phyloP scores from a whole-genome alignment of 2,888 invertebrate genomes.

The Steromphala cineraria region DNA sequence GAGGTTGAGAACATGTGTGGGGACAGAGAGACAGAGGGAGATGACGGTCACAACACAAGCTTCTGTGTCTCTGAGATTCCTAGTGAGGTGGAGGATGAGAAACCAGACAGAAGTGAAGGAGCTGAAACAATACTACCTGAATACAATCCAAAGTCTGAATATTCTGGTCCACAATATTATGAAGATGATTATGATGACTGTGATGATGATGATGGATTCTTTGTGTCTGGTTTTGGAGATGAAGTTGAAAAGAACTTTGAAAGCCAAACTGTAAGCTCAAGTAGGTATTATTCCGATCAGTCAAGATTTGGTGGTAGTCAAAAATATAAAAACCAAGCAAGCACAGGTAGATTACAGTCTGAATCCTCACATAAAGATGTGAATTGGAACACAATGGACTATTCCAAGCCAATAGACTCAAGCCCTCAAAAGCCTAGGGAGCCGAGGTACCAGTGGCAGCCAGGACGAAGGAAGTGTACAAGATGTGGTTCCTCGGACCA shows the following conservation, averaged over 20 bases:
- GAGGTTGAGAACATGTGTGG: not conserved
- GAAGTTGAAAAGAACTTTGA: too few species aligned
- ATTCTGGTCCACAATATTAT: too few species aligned
- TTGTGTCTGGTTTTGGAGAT: too few species aligned
- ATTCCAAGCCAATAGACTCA: not conserved
- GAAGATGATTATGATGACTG: too few species aligned
- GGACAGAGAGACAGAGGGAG: not conserved
- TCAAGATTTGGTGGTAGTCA: too few species aligned
- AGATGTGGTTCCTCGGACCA: constrained; percentile 42
- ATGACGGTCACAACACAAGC: not conserved
- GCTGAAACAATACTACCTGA: not conserved
- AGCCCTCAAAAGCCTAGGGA: not conserved
- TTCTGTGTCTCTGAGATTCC: not conserved
- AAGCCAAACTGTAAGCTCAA: too few species aligned
- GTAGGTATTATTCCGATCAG: too few species aligned
- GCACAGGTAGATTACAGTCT: not conserved
- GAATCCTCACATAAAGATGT: not conserved
- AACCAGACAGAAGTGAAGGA: not conserved
- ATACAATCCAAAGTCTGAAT: not conserved
- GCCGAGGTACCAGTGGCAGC: constrained; percentile 34
- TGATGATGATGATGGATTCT: too few species aligned
- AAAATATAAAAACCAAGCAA: too few species aligned
- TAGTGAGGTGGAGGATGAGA: not conserved
- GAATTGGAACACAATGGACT: not conserved
- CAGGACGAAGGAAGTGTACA: constrained; percentile 39